Base-by-base conservation (phyloP, 2,888 invertebrate genomes). In the Cremastinae sp. region DNA sequence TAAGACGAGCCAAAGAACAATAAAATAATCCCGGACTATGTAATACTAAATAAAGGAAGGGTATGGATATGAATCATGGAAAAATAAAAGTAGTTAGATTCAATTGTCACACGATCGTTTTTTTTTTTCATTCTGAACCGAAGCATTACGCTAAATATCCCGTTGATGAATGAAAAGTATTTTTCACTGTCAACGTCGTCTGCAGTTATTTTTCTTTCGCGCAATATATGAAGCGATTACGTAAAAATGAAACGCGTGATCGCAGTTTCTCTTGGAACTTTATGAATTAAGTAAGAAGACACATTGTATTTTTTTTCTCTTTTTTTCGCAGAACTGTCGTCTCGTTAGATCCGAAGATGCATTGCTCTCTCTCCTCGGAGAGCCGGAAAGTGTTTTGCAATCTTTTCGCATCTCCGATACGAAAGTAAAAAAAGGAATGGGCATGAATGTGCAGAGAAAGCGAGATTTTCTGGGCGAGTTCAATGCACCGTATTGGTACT, bases 361-460 rank as follows among this genome's bases (percentile, higher is more conserved):
- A 18, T 47, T 37, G 14, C 3, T n/a, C 10, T 28, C 8, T 18
- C n/a, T 45, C 5, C 12, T 12, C 35, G 1, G 16, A 9, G 12
- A 16, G 18, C 16, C 5, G 9, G 43, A 8, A 28, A 8, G 22
- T 53, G 22, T 55, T 53, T 45, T 35, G 53, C 55, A 61, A 55
- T 61, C 61, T 28, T 10, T 10, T 41, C 35, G 18, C 28, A 28
- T 28, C 28, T 41, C 16, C 39, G 0, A 66, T 20, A 43, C 14
- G n/a, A 16, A 20, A n/a, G 8, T 47, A 51, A 14, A 22, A 22
- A 16, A 37, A n/a, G 37, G 12, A 39, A 37, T 16, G 20, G 37
- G 47, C 14, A 39, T 7, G 49, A 39, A 20, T n/a, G 16, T 16
- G 20, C 37, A 49, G 64, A 58, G 64, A 64, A 72, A 72, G 64